phyloP scores from a whole-genome alignment of 2,797 vertebrate species.

The Tolypeutes matacus region DNA sequence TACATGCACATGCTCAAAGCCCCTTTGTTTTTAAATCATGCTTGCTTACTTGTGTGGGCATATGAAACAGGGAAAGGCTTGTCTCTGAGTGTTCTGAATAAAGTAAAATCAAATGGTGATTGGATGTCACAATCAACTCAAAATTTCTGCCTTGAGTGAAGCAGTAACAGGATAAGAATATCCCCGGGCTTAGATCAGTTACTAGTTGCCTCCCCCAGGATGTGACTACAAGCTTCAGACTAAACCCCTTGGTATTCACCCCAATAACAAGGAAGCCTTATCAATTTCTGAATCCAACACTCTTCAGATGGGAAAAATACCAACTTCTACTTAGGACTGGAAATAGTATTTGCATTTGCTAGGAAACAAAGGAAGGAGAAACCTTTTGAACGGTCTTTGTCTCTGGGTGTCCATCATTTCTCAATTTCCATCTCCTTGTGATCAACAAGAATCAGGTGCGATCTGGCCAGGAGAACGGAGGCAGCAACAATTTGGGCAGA shows the following conservation, averaged over 20 bases:
- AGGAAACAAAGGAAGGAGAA: neutral
- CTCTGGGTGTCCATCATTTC: neutral
- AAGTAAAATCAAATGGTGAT: neutral
- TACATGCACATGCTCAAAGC: neutral
- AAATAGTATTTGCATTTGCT: neutral
- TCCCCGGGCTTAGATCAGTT: neutral
- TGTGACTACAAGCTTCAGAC: neutral
- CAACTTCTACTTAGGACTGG: neutral
- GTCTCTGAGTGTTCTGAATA: neutral
- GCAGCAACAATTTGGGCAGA: neutral
- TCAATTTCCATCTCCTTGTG: neutral
- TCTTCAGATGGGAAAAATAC: neutral
- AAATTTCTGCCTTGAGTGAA: neutral
- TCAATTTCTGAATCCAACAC: neutral
- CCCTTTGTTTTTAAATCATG: constrained; percentile 2
- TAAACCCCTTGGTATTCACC: neutral
- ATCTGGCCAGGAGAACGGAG: neutral
- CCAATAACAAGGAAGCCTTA: neutral
- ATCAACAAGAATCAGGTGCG: neutral
- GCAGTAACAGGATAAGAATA: neutral
- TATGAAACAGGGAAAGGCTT: neutral
- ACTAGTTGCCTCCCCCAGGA: neutral
- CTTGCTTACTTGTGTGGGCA: neutral
- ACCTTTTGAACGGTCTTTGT: neutral
- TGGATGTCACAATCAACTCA: neutral